Percentiles rank a stretch among this genome's conserved stretches.
Evolutionary conservation across 2,113 vertebrate species (phyloP).

Genomic region (Grantiella picta): DNA sequence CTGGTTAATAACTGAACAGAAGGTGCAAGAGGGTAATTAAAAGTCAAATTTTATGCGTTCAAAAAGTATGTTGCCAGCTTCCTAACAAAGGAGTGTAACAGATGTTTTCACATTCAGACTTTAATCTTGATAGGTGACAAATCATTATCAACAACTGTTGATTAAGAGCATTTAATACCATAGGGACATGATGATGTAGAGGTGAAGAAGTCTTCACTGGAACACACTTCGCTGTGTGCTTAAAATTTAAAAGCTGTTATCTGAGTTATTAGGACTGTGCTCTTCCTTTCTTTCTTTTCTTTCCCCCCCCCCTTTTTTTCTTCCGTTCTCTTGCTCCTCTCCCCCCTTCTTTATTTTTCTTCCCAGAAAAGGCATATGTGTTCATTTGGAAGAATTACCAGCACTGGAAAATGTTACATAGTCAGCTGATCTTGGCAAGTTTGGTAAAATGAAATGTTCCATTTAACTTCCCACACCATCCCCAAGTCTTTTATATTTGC

Average conservation of each 20-base stretch:
- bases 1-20: slow-evolving; percentile 2
- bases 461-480: background rate
- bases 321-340: background rate
- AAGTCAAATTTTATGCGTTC: slow-evolving; percentile 34
- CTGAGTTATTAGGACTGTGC: background rate
- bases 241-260: slow-evolving; percentile 21
- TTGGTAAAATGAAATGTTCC: background rate
- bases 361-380: background rate
- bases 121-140: slow-evolving; percentile 46
- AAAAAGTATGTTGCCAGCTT: slow-evolving; percentile 16
- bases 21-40: slow-evolving; percentile 30
- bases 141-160: slow-evolving; percentile 51
- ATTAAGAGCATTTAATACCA: slow-evolving; percentile 37
- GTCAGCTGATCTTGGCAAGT: background rate
- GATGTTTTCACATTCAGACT: slow-evolving; percentile 58
- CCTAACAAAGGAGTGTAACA: slow-evolving; percentile 16
- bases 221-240: background rate
- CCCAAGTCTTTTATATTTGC: background rate
- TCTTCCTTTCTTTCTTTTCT: background rate
- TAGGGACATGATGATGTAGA: background rate
- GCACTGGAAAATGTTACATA: background rate
- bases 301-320: background rate
- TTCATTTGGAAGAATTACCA: background rate
- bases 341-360: rapidly evolving
- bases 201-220: slow-evolving; percentile 13